Percentiles rank a stretch among this genome's conserved stretches.
phyloP scores from a whole-genome alignment of 2,888 invertebrate genomes.

The Pyralis farinalis region DNA sequence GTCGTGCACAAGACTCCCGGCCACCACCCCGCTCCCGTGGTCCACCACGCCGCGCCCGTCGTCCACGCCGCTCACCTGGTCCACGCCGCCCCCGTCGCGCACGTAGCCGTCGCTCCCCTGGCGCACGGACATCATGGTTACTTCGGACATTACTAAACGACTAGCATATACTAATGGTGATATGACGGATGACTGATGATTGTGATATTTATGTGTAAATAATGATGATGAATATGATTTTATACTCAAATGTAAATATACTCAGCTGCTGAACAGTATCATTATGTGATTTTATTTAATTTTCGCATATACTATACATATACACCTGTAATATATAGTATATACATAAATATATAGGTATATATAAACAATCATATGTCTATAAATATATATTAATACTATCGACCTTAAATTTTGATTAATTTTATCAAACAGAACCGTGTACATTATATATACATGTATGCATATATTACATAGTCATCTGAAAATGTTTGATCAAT shows the following conservation, averaged over 20 bases:
- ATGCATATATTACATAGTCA: too few species aligned
- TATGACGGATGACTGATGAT: conserved; percentile 69
- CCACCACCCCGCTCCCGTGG: conserved; percentile 67
- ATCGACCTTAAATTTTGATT: too few species aligned
- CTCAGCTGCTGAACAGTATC: conserved; percentile 67
- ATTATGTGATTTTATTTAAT: conserved; percentile 23
- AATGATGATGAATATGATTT: conserved; percentile 53
- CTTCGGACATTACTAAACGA: conserved; percentile 56
- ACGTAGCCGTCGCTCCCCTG: conserved; percentile 41
- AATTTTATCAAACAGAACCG: too few species aligned
- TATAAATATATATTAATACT: too few species aligned
- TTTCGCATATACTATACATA: too few species aligned
- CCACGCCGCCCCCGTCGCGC: conserved; percentile 50
- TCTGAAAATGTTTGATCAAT: too few species aligned
- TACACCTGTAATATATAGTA: too few species aligned
- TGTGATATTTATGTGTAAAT: conserved; percentile 80
- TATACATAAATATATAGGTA: too few species aligned
- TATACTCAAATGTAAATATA: conserved; percentile 73
- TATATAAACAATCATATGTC: too few species aligned
- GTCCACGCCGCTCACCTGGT: conserved; percentile 50
- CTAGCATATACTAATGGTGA: conserved; percentile 46
- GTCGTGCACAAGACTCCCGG: conserved; percentile 76
- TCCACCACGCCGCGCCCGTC: conserved; percentile 39
- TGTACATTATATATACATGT: too few species aligned
- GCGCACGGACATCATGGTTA: conserved; percentile 69